Evolutionary conservation across 1,140 invertebrate species (phyloP).

Genomic region (Asbolus verrucosus): DNA sequence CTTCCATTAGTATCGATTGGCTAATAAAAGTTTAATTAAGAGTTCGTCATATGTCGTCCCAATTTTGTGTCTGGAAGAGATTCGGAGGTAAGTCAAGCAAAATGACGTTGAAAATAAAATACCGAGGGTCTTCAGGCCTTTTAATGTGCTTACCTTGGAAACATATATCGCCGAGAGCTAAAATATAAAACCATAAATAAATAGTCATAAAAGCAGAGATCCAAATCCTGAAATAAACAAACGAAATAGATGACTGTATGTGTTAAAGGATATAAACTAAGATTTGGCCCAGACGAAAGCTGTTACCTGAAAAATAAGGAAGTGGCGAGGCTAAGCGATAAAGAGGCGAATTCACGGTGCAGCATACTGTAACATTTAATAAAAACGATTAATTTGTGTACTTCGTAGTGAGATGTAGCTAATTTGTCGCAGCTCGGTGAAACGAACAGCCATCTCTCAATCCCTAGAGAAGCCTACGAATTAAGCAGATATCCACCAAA

Average conservation of each 20-base stretch:
- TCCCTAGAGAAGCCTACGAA: constrained; percentile 52
- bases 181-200: constrained; percentile 36
- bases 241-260: constrained; percentile 30
- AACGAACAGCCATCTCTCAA: constrained; percentile 49
- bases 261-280: constrained; percentile 37
- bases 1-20: constrained; percentile 8
- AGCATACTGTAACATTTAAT: constrained; percentile 21
- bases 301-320: constrained; percentile 38
- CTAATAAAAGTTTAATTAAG: constrained; percentile 23
- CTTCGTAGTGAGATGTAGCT: constrained; percentile 28
- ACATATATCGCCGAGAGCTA: neutral
- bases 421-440: constrained; percentile 42
- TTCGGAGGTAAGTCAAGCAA: neutral
- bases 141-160: constrained; percentile 9
- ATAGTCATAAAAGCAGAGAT: constrained; percentile 25
- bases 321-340: neutral
- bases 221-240: constrained; percentile 33
- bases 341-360: constrained; percentile 14
- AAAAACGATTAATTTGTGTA: constrained; percentile 34
- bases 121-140: neutral
- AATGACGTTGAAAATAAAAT: constrained; percentile 17
- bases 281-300: constrained; percentile 25
- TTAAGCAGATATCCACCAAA: constrained; percentile 53
- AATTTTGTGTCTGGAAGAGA: neutral
- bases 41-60: neutral